Evolutionary conservation across 2,113 vertebrate species (phyloP), one percentile per base, ranked within the genome.

Genomic region (Nymphicus hollandicus): DNA sequence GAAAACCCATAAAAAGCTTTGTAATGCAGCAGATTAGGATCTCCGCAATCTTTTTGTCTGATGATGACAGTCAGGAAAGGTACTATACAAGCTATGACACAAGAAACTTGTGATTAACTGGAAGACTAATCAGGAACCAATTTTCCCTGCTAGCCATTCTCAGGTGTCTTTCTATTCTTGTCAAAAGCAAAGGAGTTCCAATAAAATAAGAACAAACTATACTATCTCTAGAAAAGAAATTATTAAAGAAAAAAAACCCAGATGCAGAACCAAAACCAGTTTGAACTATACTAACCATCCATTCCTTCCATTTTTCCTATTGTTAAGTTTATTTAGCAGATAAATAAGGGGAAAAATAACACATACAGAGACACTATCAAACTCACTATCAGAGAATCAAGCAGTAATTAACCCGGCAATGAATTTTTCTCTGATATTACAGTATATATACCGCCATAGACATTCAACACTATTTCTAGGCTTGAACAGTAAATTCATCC

Each of bases 371-470:
- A 2, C 53, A 60, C 24, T 73, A 66, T 71, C 46, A 89, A 95
- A 93, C 68, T 46, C 77, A 78, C 7, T 50, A 9, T 53, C 37
- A 46, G 15, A 86, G 28, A 95, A 94, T 72, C 41, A 86, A 72
- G 44, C 41, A 94, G 63, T n/a, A 28, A 87, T 81, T 56, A 80
- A 65, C 80, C 81, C n/a, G 29, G 13, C 37, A 94, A 82, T 52
- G 8, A 44, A 3, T 76, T 88, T 55, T 68, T 73, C 65, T 64
- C 41, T 70, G 10, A 5, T 88, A 86, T 70, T 84, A 86, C 63
- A 65, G 23, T 39, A 86, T 20, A 72, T 44, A 61, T 18, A 69
- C 22, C 7, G 4, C 53, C 73, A 53, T 6, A 84, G 56, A 76
- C 14, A 66, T 80, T 86, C 22, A 76, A 85, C 22, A 27, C 6